These are phyloP conservation scores for Serranus cabrilla DNA, from an alignment of 2,797 vertebrate genomes.

Conservation along the genomic window DNA sequence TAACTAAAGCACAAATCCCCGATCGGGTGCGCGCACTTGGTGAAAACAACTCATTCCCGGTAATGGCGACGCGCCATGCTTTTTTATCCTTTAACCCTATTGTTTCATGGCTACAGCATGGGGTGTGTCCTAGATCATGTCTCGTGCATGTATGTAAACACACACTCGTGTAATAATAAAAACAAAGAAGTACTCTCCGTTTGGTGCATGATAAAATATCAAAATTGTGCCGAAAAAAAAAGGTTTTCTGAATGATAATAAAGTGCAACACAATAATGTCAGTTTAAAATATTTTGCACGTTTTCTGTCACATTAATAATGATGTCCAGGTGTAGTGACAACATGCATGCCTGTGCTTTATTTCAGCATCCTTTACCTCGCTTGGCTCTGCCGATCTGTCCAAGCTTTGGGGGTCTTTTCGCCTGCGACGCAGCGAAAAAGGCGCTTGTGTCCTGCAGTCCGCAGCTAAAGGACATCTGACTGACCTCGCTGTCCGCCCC, in stretches of 20 bases:
- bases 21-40: conserved; percentile 1
- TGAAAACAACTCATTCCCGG: conserved; percentile 41
- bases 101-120: conserved; percentile 25
- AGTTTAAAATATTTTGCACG: not conserved
- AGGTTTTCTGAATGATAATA: not conserved
- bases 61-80: conserved; percentile 32
- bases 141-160: conserved; percentile 59
- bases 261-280: not conserved
- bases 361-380: conserved; percentile 86
- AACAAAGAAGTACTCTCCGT: not conserved
- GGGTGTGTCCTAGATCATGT: conserved; percentile 67
- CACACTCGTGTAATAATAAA: not conserved
- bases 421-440: conserved; percentile 95
- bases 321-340: not conserved
- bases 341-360: not conserved
- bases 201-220: not conserved
- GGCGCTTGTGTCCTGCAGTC: conserved; percentile 97
- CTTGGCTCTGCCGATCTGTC: conserved; percentile 97
- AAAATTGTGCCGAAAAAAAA: not conserved
- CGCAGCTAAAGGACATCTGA: conserved; percentile 98
- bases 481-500: conserved; percentile 94
- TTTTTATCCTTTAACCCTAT: conserved; percentile 17
- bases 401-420: conserved; percentile 97
- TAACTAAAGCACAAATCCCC: conserved; percentile 36
- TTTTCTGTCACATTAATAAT: not conserved